Evolutionary conservation across 2,797 vertebrate species (phyloP), one percentile per base, ranked within the genome.

Genomic region (Podarcis siculus): DNA sequence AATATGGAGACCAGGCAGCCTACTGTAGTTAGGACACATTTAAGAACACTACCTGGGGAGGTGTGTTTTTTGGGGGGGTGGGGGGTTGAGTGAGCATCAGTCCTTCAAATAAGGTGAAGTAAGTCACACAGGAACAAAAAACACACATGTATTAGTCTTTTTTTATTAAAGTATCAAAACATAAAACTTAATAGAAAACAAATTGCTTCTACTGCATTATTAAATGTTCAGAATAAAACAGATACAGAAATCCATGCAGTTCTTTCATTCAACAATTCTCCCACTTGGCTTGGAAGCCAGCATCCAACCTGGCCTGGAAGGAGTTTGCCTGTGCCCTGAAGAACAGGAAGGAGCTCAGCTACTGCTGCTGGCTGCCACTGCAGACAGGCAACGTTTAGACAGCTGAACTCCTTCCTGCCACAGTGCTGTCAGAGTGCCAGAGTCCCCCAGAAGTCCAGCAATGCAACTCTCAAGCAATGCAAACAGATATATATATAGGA

Each of bases 101-200:
- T 55, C 58, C 35, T 49, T 42, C 79, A 77, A 32, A 75, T n/a
- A 75, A 67, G 91, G 92, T 73, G 9, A 95, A 94, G 78, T 79
- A 94, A 95, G 87, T 55, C 77, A 95, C 87, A 93, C 90, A 0
- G 49, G 49, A 90, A 55, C 49, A 55, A 84, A 93, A 93, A 5
- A 64, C 61, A 7, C 61, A 92, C 86, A 91, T 89, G 89, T 91
- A 95, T 92, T 95, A 92, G 91, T 89, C 39, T 67, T 93, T 82
- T 95, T 96, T 97, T 96, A 97, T 96, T 95, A 94, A 97, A 96
- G 93, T 96, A 96, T 96, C 93, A 96, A 96, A 97, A 97, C 93
- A 82, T 91, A 96, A 89, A 95, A 93, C 90, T 95, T 82, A 55
- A 94, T 96, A 96, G 88, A 96, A 96, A 96, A 96, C 83, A 96